Percentiles rank a stretch among this genome's conserved stretches.
phyloP scores from a whole-genome alignment of 92 coral and sea anemone genomes.

The Galaxea fascicularis region DNA sequence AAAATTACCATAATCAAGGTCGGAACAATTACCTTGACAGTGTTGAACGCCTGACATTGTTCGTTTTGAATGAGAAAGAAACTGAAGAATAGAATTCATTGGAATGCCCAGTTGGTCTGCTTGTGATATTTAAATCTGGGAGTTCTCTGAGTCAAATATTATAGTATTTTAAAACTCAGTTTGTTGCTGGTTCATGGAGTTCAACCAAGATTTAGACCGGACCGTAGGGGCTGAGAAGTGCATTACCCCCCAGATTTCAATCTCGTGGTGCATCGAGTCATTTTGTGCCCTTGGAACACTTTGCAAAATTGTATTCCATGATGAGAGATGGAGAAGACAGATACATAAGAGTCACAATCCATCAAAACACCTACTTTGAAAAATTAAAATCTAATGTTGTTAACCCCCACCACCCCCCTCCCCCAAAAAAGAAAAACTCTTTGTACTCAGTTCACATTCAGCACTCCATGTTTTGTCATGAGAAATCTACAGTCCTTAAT shows the following conservation, averaged over 20 bases:
- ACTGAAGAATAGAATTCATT: background rate
- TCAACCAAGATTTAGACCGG: conserved; percentile 7
- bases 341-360: background rate
- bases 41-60: too few species aligned
- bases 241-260: background rate
- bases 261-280: conserved; percentile 15
- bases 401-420: conserved; percentile 4
- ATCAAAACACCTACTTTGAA: conserved; percentile 8
- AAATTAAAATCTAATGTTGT: conserved; percentile 3
- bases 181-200: conserved; percentile 6
- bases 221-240: background rate
- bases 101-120: too few species aligned
- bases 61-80: too few species aligned
- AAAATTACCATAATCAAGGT: background rate
- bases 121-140: background rate
- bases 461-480: conserved; percentile 9
- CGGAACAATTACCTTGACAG: too few species aligned
- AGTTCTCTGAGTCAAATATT: background rate
- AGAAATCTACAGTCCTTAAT: conserved; percentile 12
- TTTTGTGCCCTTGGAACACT: conserved; percentile 8
- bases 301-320: conserved; percentile 13
- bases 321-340: conserved; percentile 6
- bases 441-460: background rate
- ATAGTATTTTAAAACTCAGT: background rate
- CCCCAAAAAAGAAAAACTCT: background rate